phyloP scores from a whole-genome alignment of 2,113 vertebrate genomes.

The Passer montanus region DNA sequence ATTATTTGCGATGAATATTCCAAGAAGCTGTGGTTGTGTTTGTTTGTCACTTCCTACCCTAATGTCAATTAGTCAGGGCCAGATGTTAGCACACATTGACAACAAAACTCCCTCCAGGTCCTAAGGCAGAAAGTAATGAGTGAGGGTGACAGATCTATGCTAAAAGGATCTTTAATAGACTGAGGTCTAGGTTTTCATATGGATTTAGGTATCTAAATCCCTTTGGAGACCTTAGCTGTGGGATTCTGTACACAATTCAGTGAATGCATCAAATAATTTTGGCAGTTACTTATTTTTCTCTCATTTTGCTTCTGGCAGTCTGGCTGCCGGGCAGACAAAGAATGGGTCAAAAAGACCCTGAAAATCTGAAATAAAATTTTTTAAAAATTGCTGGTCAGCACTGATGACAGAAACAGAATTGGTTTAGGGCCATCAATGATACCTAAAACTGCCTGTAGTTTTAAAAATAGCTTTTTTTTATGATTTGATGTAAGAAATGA shows the following conservation, averaged over 20 bases:
- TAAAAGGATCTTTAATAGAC: slow-evolving; percentile 36
- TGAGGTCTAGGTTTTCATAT: neutral
- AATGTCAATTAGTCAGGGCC: slow-evolving; percentile 46
- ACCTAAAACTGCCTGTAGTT: neutral
- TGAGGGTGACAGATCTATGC: neutral
- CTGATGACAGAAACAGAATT: neutral
- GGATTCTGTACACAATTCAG: neutral
- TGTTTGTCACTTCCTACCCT: slow-evolving; percentile 40
- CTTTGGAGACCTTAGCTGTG: neutral
- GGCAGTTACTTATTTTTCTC: neutral
- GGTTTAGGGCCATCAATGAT: neutral
- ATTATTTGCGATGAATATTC: slow-evolving; percentile 46
- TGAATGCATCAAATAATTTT: neutral
- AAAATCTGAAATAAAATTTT: neutral
- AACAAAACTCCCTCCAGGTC: slow-evolving; percentile 8
- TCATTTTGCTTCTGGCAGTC: neutral
- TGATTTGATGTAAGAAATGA: rapidly evolving
- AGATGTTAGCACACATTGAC: slow-evolving; percentile 39
- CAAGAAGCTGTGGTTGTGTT: neutral
- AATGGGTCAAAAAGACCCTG: neutral
- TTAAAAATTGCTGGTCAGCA: neutral
- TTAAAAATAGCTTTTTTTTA: neutral
- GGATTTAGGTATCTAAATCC: slow-evolving; percentile 7
- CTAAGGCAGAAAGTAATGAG: slow-evolving; percentile 28
- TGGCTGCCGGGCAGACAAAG: neutral